Evolutionary conservation across 30 jellyfish, hydroid and myxozoan genomes (phyloP).

Genomic region (Rhopilema esculentum): DNA sequence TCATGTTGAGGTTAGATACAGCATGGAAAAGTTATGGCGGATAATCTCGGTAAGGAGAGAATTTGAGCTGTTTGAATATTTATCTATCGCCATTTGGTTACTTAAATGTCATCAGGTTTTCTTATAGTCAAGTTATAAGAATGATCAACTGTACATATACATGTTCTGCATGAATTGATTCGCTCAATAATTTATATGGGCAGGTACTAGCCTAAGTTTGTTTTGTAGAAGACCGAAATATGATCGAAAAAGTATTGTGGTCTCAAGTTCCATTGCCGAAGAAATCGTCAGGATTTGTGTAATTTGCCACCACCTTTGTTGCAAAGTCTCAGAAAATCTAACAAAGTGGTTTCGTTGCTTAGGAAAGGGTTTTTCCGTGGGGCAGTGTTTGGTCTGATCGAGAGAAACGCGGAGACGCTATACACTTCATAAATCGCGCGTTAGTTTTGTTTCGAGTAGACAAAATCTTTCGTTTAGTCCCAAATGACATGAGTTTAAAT

Average conservation of each 20-base stretch:
- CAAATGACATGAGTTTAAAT: not conserved
- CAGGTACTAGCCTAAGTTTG: conserved; percentile 73
- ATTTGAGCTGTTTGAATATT: not conserved
- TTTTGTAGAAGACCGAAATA: conserved; percentile 13
- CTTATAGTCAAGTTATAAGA: not conserved
- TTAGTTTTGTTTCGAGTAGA: not conserved
- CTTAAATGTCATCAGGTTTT: not conserved
- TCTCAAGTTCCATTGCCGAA: not conserved
- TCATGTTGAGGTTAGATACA: conserved; percentile 51
- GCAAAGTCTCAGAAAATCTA: not conserved
- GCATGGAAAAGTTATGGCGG: conserved; percentile 25
- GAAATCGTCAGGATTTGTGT: not conserved
- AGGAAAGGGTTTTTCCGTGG: too few relatives aligned
- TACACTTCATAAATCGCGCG: not conserved
- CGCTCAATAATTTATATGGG: conserved; percentile 56
- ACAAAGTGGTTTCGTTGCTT: not conserved
- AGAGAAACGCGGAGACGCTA: not conserved
- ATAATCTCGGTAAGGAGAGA: conserved; percentile 6
- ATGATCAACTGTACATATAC: conserved; percentile 54
- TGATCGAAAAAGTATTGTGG: conserved; percentile 13
- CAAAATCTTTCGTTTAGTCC: not conserved
- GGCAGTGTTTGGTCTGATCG: not conserved
- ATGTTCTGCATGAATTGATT: conserved; percentile 43
- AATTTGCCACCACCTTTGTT: not conserved
- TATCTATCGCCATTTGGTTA: not conserved